phyloP scores from a whole-genome alignment of 2,797 vertebrate species.

The Platyrinchus mystaceus region DNA sequence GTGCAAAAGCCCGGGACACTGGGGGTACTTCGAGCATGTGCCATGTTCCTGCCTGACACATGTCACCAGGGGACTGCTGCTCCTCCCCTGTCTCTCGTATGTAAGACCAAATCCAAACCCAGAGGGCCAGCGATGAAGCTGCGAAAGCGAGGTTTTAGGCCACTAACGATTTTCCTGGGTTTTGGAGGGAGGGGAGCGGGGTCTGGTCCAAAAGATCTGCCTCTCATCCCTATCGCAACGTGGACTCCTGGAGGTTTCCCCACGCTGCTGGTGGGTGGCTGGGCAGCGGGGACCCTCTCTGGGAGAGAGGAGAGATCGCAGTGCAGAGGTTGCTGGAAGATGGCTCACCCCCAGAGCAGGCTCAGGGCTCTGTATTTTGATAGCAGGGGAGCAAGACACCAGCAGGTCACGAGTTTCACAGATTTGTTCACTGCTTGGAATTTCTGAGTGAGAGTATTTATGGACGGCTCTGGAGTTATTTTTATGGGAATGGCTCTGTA shows the following conservation, averaged over 20 bases:
- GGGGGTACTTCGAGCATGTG: slow-evolving; percentile 18
- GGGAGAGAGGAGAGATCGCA: background rate
- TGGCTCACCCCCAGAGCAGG: background rate
- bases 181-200: background rate
- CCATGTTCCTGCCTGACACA: slow-evolving; percentile 31
- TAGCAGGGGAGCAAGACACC: background rate
- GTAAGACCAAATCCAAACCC: background rate
- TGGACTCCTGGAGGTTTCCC: background rate
- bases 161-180: background rate
- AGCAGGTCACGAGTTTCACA: slow-evolving; percentile 44
- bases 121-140: background rate
- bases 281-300: fast-evolving
- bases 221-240: fast-evolving
- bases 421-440: slow-evolving; percentile 31
- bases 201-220: background rate
- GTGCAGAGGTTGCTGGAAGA: background rate
- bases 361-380: background rate
- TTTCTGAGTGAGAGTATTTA: slow-evolving; percentile 51
- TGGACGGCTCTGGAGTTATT: slow-evolving; percentile 47
- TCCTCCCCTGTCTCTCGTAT: background rate
- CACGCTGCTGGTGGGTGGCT: fast-evolving
- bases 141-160: background rate
- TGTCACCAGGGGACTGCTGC: slow-evolving; percentile 1
- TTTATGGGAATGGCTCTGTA: slow-evolving; percentile 34
- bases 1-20: slow-evolving; percentile 23